Percentiles rank a stretch among this genome's conserved stretches.
These are phyloP conservation scores for Heteromyza rotundicornis DNA, from an alignment of 2,888 invertebrate genomes.

Conservation along the genomic window DNA sequence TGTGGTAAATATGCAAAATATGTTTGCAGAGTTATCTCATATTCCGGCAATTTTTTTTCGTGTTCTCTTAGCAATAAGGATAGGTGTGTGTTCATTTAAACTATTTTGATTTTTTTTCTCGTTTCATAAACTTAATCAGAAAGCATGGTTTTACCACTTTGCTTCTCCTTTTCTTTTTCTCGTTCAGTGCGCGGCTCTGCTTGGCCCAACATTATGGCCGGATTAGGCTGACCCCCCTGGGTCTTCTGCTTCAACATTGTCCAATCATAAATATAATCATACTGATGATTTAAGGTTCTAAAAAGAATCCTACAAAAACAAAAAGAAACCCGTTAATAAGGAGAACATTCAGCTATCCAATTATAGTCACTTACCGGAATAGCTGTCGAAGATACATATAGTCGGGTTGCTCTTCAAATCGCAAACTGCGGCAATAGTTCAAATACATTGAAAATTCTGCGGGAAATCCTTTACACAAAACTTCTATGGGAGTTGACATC, in stretches of 20 bases:
- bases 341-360: background rate
- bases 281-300: constrained; percentile 96
- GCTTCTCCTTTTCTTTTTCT: constrained; percentile 37
- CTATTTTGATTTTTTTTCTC: background rate
- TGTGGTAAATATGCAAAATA: background rate
- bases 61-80: background rate
- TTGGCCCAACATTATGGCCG: constrained; percentile 32
- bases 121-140: constrained; percentile 32
- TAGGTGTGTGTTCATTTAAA: background rate
- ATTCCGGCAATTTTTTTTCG: background rate
- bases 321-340: background rate
- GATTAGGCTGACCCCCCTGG: constrained; percentile 38
- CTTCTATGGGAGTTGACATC: constrained; percentile 96
- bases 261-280: constrained; percentile 99
- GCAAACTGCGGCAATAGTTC: constrained; percentile 95
- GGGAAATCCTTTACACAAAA: constrained; percentile 95
- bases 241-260: constrained; percentile 91
- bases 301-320: constrained; percentile 96
- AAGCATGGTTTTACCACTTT: constrained; percentile 35
- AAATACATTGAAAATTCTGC: constrained; percentile 99
- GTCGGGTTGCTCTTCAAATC: constrained; percentile 97
- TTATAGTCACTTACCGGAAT: constrained; percentile 47
- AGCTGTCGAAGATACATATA: constrained; percentile 97
- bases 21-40: background rate
- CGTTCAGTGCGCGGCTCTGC: constrained; percentile 34